phyloP scores from a whole-genome alignment of 2,888 invertebrate species.

The Nycteola revayana region DNA sequence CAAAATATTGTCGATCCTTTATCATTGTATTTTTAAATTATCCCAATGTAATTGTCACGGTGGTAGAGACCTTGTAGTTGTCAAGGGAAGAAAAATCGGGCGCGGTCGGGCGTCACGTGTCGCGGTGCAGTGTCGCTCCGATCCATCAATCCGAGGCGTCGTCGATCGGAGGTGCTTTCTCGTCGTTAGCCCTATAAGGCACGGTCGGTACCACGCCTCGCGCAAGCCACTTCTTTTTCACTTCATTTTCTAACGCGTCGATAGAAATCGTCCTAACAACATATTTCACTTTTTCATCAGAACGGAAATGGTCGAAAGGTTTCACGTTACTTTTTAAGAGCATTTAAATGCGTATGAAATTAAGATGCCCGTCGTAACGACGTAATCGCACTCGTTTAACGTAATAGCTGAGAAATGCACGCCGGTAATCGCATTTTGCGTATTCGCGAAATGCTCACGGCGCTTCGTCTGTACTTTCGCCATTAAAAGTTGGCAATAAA shows the following conservation, averaged over 20 bases:
- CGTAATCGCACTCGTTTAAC: slow-evolving; percentile 68
- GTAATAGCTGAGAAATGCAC: slow-evolving; percentile 66
- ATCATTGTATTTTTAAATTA: background rate
- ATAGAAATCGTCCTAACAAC: slow-evolving; percentile 76
- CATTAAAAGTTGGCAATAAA: slow-evolving; percentile 60
- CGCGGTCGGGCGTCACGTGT: slow-evolving; percentile 33
- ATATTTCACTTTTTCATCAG: slow-evolving; percentile 70
- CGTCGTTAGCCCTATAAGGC: slow-evolving; percentile 81
- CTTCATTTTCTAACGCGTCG: slow-evolving; percentile 77
- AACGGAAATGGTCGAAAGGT: slow-evolving; percentile 62
- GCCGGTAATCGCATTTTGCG: slow-evolving; percentile 61
- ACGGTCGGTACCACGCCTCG: slow-evolving; percentile 71
- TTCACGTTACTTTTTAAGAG: slow-evolving; percentile 59
- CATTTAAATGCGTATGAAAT: slow-evolving; percentile 63
- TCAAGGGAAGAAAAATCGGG: slow-evolving; percentile 14
- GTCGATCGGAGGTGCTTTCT: slow-evolving; percentile 76
- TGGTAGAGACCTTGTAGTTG: too few relatives aligned
- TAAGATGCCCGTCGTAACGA: slow-evolving; percentile 65
- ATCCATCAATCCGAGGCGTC: slow-evolving; percentile 73
- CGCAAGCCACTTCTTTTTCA: slow-evolving; percentile 75
- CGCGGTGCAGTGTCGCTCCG: slow-evolving; percentile 36
- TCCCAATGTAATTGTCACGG: slow-evolving; percentile 3
- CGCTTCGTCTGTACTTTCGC: slow-evolving; percentile 53
- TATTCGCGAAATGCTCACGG: slow-evolving; percentile 67
- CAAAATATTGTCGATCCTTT: too few relatives aligned